Base-by-base conservation (phyloP, 2,797 vertebrate genomes). In the Enteromius thamalakanensis region DNA sequence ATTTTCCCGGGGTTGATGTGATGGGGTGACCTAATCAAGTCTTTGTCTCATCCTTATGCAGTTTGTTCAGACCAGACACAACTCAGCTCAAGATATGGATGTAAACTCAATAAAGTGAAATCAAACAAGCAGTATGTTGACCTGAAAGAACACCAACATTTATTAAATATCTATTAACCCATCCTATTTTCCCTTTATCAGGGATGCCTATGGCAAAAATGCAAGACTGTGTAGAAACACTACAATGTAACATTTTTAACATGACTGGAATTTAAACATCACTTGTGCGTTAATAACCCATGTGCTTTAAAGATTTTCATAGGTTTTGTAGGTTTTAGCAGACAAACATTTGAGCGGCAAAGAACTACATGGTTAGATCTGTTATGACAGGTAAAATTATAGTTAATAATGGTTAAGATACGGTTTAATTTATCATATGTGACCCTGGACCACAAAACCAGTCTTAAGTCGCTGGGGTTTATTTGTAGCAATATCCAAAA, bases 1-100 rank as follows among this genome's bases (percentile, higher is more conserved):
- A 68, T 79, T 80, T 84, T 76, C 79, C 72, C 71, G 32, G 60
- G 76, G 58, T 85, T 84, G 72, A 76, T 72, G 69, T 81, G 70
- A 58, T 19, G 40, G 62, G 62, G 75, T 68, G 65, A 71, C 53
- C 67, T 60, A 78, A 64, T 78, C 49, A 71, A 78, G 74, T 68
- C 51, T 83, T 70, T 83, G 76, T 62, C 42, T 77, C 21, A 17
- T 49, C n/a, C 45, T 29, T 40, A 40, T 70, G 42, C 40, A 58
- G 19, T 67, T 15, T 45, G 9, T 34, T 11, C 19, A 51, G 71
- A 70, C 21, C 21, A 78, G 37, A 29, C 67, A 42, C 8, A 70
- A 23, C 23, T 76, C 7, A 67, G 60, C 34, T 82, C 21, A 42
- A 55, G 75, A 82, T 53, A n/a, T 42, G 21, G 19, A 26, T 23